phyloP scores from a whole-genome alignment of 2,113 vertebrate species.

The Mesocricetus auratus region DNA sequence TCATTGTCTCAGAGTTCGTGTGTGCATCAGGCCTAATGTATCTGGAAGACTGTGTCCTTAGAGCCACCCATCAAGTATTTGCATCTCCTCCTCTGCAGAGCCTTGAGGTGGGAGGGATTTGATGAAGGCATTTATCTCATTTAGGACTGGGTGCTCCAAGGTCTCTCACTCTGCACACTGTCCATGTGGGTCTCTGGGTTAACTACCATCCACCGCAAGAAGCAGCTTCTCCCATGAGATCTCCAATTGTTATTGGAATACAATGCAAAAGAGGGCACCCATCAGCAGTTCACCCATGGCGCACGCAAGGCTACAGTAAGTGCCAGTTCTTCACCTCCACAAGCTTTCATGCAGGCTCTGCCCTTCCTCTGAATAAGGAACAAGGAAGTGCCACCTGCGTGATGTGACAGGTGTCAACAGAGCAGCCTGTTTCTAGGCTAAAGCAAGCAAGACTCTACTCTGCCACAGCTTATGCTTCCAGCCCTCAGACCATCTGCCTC shows the following conservation, averaged over 20 bases:
- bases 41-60: neutral
- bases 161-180: neutral
- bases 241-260: neutral
- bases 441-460: neutral
- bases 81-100: neutral
- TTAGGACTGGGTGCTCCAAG: neutral
- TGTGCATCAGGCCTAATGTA: neutral
- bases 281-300: neutral
- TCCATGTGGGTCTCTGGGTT: neutral
- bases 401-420: neutral
- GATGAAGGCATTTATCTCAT: neutral
- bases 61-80: neutral
- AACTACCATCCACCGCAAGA: too few relatives aligned
- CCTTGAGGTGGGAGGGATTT: neutral
- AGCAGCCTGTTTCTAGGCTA: constrained; percentile 8
- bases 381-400: constrained; percentile 70
- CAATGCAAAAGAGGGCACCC: neutral
- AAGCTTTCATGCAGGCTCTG: neutral
- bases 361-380: constrained; percentile 65
- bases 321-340: neutral
- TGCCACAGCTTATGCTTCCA: neutral
- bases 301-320: too few relatives aligned
- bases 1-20: neutral
- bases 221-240: neutral
- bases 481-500: neutral